Evolutionary conservation across 2,797 vertebrate species (phyloP), one percentile per base, ranked within the genome.

Genomic region (Discoglossus pictus): DNA sequence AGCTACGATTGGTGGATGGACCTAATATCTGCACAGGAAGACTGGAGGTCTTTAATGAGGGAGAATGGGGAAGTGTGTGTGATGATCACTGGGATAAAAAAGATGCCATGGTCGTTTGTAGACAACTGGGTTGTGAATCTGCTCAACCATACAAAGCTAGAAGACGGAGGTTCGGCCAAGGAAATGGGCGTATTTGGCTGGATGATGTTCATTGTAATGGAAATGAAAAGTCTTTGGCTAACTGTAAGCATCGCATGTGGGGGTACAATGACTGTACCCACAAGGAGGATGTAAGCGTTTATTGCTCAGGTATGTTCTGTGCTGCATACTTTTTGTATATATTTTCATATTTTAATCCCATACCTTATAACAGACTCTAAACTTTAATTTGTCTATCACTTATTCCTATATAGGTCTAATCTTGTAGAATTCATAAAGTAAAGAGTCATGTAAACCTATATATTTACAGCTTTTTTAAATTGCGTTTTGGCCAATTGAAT

Each of bases 51-150:
- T 39, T 52, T 8, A 72, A 38, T 2, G 38, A 64, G 1, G 62
- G 79, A 0, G 0, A 24, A 1, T 83, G 81, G 81, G 83, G 79
- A 20, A 75, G 74, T 0, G 80, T 85, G 27, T 82, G 82, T 0
- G 68, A 83, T 1, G 83, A 84, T 0, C 16, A 51, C 12, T 85
- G 82, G 82, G 73, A 55, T 2, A 0, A 6, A 5, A 4, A 6
- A 3, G 76, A 77, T 1, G 15, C 56, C 0, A 42, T 10, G 0
- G 78, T 80, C 58, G 78, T 76, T 0, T 85, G 81, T 50, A 23
- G 0, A 21, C 76, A 84, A 5, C 20, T 83, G 60, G 44, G 58
- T 8, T 85, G 80, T 6, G 73, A 75, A 1, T 2, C 3, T 0
- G 1, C 55, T 0, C 10, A 40, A 2, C 13, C 2, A 3, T 12